These are phyloP conservation scores for Heterodera carotae DNA, from an alignment of 1,140 invertebrate genomes.

Conservation along the genomic window DNA sequence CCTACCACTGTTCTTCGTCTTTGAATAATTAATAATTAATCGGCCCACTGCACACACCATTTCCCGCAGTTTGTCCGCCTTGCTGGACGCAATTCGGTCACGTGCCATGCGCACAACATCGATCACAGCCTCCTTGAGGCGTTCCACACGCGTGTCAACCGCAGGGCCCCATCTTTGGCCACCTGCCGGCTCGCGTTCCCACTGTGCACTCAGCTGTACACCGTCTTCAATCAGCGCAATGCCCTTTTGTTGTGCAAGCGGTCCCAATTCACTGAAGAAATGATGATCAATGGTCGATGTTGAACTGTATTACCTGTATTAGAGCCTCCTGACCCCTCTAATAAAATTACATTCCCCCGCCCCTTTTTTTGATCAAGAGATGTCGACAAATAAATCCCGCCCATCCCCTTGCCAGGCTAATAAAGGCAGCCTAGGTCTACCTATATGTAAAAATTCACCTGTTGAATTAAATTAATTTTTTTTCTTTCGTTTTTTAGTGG, in stretches of 20 bases:
- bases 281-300: too few species aligned
- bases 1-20: too few species aligned
- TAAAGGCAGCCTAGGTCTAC: too few species aligned
- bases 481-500: too few species aligned
- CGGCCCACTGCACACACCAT: conserved; percentile 19
- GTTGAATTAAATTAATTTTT: too few species aligned
- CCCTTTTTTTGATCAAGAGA: too few species aligned
- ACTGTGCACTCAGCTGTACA: conserved; percentile 31
- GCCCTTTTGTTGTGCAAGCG: conserved; percentile 55
- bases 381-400: too few species aligned
- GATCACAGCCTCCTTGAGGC: conserved; percentile 45
- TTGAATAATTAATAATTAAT: background rate
- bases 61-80: conserved; percentile 38
- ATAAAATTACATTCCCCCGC: too few species aligned
- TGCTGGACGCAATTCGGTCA: conserved; percentile 31
- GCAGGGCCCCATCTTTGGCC: background rate
- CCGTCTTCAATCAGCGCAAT: conserved; percentile 58
- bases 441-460: too few species aligned
- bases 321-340: too few species aligned
- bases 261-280: conserved; percentile 55
- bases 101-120: conserved; percentile 56
- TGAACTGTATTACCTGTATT: too few species aligned
- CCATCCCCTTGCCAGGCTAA: too few species aligned
- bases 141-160: conserved; percentile 38
- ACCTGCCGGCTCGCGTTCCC: background rate